Base-by-base conservation (phyloP, 2,113 vertebrate genomes). In the Marcusenius ussheri region DNA sequence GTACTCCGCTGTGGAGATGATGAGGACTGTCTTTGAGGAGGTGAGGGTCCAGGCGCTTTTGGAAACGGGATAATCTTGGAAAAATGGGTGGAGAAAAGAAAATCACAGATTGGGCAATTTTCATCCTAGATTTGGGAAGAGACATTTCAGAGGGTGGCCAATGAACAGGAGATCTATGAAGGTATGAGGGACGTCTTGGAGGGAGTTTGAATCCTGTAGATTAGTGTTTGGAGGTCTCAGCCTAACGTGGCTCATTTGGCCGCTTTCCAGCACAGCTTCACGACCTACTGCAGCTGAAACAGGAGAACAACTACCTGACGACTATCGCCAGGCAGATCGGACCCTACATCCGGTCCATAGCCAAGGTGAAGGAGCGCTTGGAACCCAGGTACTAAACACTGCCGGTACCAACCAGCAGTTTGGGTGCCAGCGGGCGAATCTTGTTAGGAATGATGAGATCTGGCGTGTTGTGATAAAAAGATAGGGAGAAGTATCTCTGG, bases 91-190 rank as follows among this genome's bases (percentile, higher is more conserved):
- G 8, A n/a, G 24, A 47, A 45, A 47, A 62, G 1, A 8, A 49
- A 31, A 31, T 84, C 42, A 83, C 27, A 56, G 62, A 88, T 49
- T 27, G 83, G 5, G 0, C 0, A 17, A 66, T 1, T 92, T 92
- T 89, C 90, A 46, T 46, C 91, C 85, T 88, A 84, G 98, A 95
- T 96, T 35, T 99, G 98, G 97, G 97, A 98, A 51, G 97, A 98
- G 89, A 97, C 97, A 0, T 98, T 97, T 93, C 98, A 97, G 95
- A 95, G 96, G 89, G 96, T 97, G 89, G 97, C 96, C 0, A 97
- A 97, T 0, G 97, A 99, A 92, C 97, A 99, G 93, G 97, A 98
- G 94, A 98, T 99, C 94, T 99, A 99, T 0, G 97, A 99, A 97
- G 98, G 98, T 99, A 93, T 90, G 88, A 24, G 91, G n/a, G 31